phyloP scores from a whole-genome alignment of 2,113 vertebrate species.

The Parus major region DNA sequence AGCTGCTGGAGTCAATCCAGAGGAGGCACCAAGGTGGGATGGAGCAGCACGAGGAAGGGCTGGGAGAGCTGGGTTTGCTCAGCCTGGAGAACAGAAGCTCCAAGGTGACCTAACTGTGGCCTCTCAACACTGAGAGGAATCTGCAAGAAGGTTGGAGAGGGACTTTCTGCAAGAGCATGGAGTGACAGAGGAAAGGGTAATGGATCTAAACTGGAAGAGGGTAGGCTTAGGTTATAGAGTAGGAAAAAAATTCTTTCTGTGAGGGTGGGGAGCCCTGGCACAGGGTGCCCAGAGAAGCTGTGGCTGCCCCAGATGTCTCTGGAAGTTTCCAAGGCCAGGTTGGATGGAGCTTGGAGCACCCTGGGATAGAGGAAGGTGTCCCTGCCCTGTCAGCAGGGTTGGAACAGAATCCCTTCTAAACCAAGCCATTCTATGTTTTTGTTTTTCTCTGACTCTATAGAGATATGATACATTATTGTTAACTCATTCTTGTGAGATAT shows the following conservation, averaged over 20 bases:
- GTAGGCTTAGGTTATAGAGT: too few relatives aligned
- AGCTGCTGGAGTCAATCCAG: not conserved
- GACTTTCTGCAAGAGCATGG: not conserved
- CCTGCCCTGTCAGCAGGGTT: not conserved
- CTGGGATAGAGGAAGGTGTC: not conserved
- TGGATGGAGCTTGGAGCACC: accelerated
- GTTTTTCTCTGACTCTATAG: not conserved
- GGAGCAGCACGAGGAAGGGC: not conserved
- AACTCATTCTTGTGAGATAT: not conserved
- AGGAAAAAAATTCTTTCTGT: not conserved
- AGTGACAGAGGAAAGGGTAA: not conserved
- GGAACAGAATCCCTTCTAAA: not conserved
- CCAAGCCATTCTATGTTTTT: not conserved
- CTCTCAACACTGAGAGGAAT: not conserved
- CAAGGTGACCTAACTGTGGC: not conserved
- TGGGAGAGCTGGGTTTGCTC: accelerated
- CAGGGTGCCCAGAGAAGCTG: not conserved
- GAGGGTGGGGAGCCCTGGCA: not conserved
- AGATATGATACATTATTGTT: not conserved
- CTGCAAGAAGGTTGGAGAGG: not conserved
- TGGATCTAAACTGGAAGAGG: too few relatives aligned
- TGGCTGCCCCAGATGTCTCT: not conserved
- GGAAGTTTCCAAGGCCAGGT: not conserved
- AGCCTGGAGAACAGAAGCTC: not conserved
- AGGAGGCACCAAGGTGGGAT: not conserved